These are phyloP conservation scores for Chaetorhynchus papuensis DNA, from an alignment of 2,113 vertebrate species.

Conservation along the genomic window DNA sequence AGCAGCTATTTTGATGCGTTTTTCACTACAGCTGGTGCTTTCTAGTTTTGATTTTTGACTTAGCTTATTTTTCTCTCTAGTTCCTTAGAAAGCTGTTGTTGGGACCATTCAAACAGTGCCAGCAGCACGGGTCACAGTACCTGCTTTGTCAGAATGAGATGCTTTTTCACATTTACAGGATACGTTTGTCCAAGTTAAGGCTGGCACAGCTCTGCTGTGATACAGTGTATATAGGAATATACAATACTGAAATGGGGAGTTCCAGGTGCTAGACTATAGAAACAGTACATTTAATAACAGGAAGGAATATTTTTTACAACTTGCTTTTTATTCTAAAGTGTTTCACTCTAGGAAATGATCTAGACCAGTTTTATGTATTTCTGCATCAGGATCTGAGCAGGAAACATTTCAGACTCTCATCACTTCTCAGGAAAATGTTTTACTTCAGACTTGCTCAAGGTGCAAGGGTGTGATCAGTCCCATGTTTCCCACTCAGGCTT, in stretches of 20 bases:
- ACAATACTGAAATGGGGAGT: background rate
- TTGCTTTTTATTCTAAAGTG: background rate
- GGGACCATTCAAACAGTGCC: background rate
- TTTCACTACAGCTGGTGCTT: background rate
- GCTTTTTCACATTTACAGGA: constrained; percentile 40
- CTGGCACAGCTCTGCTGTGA: background rate
- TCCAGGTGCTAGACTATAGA: background rate
- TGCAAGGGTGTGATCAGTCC: background rate
- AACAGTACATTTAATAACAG: background rate
- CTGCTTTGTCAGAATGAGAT: background rate
- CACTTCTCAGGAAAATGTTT: background rate
- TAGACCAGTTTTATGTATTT: background rate
- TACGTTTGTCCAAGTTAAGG: background rate
- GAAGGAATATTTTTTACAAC: background rate
- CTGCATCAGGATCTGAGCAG: background rate
- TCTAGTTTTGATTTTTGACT: background rate
- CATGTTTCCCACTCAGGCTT: background rate
- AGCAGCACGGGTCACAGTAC: background rate
- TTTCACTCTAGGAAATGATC: background rate
- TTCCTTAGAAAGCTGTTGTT: background rate
- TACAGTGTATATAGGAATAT: background rate
- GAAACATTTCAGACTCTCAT: background rate
- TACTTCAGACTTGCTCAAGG: background rate
- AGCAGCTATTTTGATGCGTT: background rate
- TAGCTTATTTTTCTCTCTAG: background rate